Conservation (phyloP, 2,113 vertebrate species). For the Myotis brandtii region DNA sequence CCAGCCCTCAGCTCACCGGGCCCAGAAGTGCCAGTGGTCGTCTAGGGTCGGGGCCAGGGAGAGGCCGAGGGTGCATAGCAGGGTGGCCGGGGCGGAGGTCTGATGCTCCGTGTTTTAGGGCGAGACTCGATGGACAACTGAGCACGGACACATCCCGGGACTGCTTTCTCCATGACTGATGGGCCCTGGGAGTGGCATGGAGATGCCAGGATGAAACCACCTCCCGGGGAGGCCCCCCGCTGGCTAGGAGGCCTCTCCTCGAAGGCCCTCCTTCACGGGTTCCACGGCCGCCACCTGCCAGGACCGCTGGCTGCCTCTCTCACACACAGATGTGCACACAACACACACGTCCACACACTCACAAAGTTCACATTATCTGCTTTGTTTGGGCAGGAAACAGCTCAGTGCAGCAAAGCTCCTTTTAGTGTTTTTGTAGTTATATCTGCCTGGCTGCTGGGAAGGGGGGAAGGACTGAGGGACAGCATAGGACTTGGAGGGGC, state of each 20-base stretch:
- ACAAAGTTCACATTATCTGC: constrained; percentile 67
- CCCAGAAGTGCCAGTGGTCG: not conserved
- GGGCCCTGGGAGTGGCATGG: not conserved
- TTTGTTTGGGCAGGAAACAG: constrained; percentile 75
- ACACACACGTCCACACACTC: not conserved
- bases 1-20: not conserved
- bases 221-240: not conserved
- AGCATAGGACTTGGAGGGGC: not conserved
- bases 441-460: constrained; percentile 71
- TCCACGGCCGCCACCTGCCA: not conserved
- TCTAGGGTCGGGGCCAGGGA: constrained; percentile 44
- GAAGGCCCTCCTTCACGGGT: not conserved
- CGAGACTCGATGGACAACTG: not conserved
- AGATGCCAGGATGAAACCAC: not conserved
- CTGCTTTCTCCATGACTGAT: not conserved
- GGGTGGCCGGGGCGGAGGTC: not conserved
- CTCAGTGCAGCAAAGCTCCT: constrained; percentile 70
- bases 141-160: not conserved
- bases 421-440: constrained; percentile 75
- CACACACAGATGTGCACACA: not conserved
- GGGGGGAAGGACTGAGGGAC: constrained; percentile 15
- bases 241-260: not conserved
- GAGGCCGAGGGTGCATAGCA: constrained; percentile 72
- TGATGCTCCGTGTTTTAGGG: not conserved
- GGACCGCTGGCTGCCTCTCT: not conserved